Conservation (phyloP, 2,113 vertebrate species). For the Pollimyrus isidori region DNA sequence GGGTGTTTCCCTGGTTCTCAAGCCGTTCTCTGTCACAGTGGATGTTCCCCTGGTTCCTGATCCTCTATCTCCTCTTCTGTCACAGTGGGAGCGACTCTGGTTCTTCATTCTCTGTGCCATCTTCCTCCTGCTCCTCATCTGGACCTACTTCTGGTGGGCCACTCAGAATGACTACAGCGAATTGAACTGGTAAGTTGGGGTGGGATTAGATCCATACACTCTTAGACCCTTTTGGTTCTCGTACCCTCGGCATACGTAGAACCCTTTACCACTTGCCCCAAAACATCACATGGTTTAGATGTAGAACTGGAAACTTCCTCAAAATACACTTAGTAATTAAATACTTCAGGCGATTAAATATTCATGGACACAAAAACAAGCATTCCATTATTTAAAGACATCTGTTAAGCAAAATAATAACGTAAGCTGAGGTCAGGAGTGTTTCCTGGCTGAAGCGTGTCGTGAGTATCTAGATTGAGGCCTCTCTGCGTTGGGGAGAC, state of each 20-base stretch:
- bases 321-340: neutral
- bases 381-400: neutral
- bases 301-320: neutral
- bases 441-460: neutral
- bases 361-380: neutral
- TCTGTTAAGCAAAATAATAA: neutral
- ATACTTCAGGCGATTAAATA: neutral
- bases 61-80: constrained; percentile 23
- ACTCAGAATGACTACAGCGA: constrained; percentile 91
- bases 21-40: neutral
- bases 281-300: neutral
- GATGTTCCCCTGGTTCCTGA: neutral
- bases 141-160: constrained; percentile 96
- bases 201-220: neutral
- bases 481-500: neutral
- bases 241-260: neutral
- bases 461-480: neutral
- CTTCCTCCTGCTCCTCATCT: constrained; percentile 81
- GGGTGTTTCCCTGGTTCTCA: neutral
- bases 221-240: neutral
- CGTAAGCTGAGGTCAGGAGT: neutral
- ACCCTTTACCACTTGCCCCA: neutral
- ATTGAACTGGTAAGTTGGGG: constrained; percentile 87
- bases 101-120: constrained; percentile 79
- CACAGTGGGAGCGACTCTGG: constrained; percentile 92